Conservation (phyloP, 1,140 invertebrate species). For the Lepidurus apus region DNA sequence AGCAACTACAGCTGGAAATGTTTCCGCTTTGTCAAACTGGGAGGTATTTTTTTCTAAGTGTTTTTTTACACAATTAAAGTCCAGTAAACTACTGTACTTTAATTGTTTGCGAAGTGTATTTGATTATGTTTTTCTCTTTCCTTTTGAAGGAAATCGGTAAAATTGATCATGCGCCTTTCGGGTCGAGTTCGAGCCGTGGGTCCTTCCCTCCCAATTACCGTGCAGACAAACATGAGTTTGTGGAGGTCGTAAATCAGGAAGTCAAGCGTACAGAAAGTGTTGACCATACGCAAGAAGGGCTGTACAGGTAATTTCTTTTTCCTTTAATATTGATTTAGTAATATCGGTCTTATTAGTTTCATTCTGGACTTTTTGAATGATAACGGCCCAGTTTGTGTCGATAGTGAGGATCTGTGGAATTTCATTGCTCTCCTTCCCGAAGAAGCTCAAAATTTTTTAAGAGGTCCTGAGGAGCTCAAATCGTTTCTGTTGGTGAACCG, state of each 20-base stretch:
- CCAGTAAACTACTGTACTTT: background rate
- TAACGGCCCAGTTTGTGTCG: background rate
- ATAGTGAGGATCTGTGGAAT: background rate
- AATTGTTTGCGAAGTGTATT: too few species aligned
- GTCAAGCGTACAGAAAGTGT: background rate
- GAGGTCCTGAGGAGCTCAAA: background rate
- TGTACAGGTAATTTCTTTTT: background rate
- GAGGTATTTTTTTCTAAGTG: background rate
- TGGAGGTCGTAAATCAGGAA: background rate
- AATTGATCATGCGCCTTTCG: background rate
- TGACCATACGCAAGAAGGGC: background rate
- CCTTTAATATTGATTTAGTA: background rate
- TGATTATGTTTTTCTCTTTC: background rate
- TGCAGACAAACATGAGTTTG: background rate
- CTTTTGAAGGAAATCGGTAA: background rate
- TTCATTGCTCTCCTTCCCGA: background rate
- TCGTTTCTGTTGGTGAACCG: background rate
- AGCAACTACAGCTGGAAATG: background rate
- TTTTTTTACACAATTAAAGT: background rate
- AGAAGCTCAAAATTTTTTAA: background rate
- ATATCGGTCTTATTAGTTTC: background rate
- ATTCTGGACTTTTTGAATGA: background rate
- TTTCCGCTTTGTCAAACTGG: background rate
- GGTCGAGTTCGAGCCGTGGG: too few species aligned
- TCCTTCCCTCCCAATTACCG: background rate